Evolutionary conservation across 2,113 vertebrate species (phyloP).

Genomic region (Tragelaphus imberbis): DNA sequence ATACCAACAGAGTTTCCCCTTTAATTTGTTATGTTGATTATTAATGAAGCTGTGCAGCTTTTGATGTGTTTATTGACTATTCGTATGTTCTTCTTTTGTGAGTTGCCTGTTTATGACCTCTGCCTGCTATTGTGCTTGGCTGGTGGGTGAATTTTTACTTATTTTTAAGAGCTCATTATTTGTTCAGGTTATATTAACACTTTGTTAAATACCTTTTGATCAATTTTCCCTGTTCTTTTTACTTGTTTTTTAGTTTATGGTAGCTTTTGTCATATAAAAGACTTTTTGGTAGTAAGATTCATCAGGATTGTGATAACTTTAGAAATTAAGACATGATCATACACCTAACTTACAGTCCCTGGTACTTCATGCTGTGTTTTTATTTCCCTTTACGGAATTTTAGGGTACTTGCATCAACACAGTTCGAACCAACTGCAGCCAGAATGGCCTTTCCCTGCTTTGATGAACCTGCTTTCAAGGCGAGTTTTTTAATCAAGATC

Average conservation of each 20-base stretch:
- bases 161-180: neutral
- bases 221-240: neutral
- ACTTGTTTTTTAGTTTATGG: neutral
- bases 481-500: slow-evolving; percentile 86
- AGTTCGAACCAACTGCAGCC: slow-evolving; percentile 92
- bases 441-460: slow-evolving; percentile 93
- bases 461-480: slow-evolving; percentile 92
- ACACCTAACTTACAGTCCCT: neutral
- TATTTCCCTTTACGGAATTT: neutral
- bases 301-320: neutral
- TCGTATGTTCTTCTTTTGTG: neutral
- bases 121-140: neutral
- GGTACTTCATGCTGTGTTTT: neutral
- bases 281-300: neutral
- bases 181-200: neutral
- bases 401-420: slow-evolving; percentile 89
- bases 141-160: neutral
- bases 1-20: neutral
- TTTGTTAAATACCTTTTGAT: neutral
- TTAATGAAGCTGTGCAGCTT: neutral
- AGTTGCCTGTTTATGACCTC: neutral
- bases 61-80: neutral
- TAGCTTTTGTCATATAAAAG: neutral
- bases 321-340: neutral
- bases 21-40: neutral